Evolutionary conservation across 2,113 vertebrate species (phyloP).

Genomic region (Xyliphius kryptos): DNA sequence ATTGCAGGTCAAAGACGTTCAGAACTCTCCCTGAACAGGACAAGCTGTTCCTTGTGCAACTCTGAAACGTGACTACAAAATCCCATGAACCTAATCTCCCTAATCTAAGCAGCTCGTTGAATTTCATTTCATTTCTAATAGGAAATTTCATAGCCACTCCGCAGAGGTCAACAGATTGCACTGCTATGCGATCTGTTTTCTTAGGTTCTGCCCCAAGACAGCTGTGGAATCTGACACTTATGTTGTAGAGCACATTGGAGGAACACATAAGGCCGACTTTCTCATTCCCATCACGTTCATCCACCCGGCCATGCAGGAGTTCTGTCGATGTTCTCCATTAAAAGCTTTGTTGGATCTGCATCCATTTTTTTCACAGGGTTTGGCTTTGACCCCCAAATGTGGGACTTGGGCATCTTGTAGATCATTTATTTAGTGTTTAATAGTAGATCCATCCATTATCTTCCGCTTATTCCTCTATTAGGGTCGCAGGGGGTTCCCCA

Average conservation of each 20-base stretch:
- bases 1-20: background rate
- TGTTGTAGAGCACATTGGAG: constrained; percentile 27
- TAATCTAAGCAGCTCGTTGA: constrained; percentile 11
- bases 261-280: constrained; percentile 35
- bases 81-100: background rate
- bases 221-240: constrained; percentile 57
- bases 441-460: too few species aligned
- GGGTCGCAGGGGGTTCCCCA: too few species aligned
- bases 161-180: constrained; percentile 20
- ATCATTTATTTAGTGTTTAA: too few species aligned
- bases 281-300: constrained; percentile 27
- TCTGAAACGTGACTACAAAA: constrained; percentile 8
- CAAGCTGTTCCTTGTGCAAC: constrained; percentile 16
- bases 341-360: too few species aligned
- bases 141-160: constrained; percentile 25
- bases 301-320: constrained; percentile 15
- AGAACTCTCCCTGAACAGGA: constrained; percentile 14
- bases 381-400: too few species aligned
- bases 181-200: constrained; percentile 52
- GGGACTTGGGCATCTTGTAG: too few species aligned
- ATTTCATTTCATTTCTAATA: constrained; percentile 38
- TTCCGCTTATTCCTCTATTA: too few species aligned
- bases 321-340: too few species aligned
- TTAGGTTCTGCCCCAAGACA: constrained; percentile 55
- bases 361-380: too few species aligned